These are phyloP conservation scores for Solen grandis DNA, from an alignment of 1,140 invertebrate species.

Conservation along the genomic window DNA sequence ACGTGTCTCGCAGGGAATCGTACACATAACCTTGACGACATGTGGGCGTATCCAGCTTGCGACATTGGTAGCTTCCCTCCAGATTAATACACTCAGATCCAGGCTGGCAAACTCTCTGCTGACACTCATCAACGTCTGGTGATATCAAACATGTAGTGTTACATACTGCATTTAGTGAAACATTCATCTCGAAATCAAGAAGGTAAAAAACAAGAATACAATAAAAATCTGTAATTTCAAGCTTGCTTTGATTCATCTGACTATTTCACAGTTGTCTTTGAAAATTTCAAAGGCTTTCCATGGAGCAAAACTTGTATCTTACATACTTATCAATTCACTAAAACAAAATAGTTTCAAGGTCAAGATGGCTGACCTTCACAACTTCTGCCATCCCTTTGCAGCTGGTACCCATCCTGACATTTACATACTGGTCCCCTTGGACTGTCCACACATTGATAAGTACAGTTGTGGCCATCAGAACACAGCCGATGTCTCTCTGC, in stretches of 20 bases:
- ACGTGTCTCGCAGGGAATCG: constrained; percentile 62
- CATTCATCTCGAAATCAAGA: no score
- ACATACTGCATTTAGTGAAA: no score
- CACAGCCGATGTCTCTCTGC: no score
- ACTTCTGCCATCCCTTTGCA: constrained; percentile 81
- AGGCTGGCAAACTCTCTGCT: constrained; percentile 79
- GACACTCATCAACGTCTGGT: constrained; percentile 88
- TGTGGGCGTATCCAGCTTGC: constrained; percentile 12
- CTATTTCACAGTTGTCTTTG: no score
- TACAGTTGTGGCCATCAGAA: constrained; percentile 82
- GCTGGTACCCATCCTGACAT: constrained; percentile 83
- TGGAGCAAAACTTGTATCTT: no score
- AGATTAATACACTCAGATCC: constrained; percentile 86
- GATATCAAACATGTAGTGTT: no score
- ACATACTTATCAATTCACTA: no score
- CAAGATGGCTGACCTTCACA: constrained; percentile 81
- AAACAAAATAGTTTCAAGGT: no score
- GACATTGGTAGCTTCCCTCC: constrained; percentile 75
- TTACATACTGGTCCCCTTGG: constrained; percentile 84
- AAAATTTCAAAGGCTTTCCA: no score
- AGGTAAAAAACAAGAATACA: no score
- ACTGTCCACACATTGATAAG: constrained; percentile 86
- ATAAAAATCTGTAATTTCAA: no score
- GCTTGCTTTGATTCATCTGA: no score
- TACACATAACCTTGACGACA: constrained; percentile 61